Evolutionary conservation across 2,888 invertebrate species (phyloP).

Genomic region (Tipula vernalis): DNA sequence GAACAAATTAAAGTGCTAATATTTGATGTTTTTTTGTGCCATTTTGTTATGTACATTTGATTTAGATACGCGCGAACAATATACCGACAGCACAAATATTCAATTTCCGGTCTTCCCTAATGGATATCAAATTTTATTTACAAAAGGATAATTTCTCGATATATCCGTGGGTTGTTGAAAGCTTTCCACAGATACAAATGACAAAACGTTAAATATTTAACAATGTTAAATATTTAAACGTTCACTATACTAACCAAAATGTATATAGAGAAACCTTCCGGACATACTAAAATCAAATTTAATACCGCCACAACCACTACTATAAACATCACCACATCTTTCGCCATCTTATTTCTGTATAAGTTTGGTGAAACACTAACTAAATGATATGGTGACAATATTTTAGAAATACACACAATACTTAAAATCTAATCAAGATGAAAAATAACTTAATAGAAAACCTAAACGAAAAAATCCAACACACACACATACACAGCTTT

Average conservation of each 20-base stretch:
- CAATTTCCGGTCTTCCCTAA: background rate
- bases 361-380: background rate
- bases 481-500: background rate
- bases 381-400: background rate
- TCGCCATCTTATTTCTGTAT: background rate
- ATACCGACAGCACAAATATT: background rate
- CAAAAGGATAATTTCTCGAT: background rate
- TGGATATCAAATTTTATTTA: background rate
- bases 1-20: background rate
- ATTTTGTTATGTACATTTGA: background rate
- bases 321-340: background rate
- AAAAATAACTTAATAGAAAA: background rate
- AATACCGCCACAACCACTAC: too few species aligned
- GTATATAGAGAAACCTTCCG: background rate
- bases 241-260: too few species aligned
- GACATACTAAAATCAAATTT: background rate
- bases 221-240: too few species aligned
- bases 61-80: background rate
- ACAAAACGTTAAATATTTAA: background rate
- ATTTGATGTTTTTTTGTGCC: background rate
- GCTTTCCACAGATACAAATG: background rate
- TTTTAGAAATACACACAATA: background rate
- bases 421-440: background rate
- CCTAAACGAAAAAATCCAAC: background rate
- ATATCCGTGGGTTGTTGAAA: background rate